These are phyloP conservation scores for Tupiocoris notatus DNA, from an alignment of 2,888 invertebrate species.

Conservation along the genomic window DNA sequence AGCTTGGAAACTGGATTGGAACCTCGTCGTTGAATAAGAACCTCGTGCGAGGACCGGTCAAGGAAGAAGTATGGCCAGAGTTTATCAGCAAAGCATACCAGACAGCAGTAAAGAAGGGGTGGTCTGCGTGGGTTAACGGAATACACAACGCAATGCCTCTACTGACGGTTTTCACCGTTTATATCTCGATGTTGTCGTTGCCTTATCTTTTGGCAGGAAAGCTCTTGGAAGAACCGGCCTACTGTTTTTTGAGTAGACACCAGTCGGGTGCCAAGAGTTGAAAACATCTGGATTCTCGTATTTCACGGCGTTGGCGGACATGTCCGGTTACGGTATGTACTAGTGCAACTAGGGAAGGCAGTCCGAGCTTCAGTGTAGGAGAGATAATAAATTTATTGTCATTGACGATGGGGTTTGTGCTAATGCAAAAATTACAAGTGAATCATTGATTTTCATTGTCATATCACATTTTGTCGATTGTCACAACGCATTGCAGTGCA, in stretches of 20 bases:
- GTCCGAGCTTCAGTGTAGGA: too few relatives aligned
- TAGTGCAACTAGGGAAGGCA: too few relatives aligned
- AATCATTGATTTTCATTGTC: too few relatives aligned
- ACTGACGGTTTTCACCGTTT: not conserved
- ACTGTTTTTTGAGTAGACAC: slow-evolving; percentile 11
- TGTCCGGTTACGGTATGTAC: not conserved
- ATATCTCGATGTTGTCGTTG: not conserved
- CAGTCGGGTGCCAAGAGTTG: not conserved
- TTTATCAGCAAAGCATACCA: slow-evolving; percentile 22
- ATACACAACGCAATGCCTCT: slow-evolving; percentile 6
- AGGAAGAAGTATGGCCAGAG: slow-evolving; percentile 11
- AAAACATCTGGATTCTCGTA: not conserved
- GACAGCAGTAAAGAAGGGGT: not conserved
- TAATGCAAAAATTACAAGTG: too few relatives aligned
- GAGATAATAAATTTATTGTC: too few relatives aligned
- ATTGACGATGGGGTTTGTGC: too few relatives aligned
- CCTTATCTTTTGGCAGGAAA: slow-evolving; percentile 34
- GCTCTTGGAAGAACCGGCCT: slow-evolving; percentile 23
- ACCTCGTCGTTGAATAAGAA: not conserved
- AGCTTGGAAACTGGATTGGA: not conserved
- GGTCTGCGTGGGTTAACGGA: slow-evolving; percentile 31
- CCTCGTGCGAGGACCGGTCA: not conserved
- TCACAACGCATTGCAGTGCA: too few relatives aligned
- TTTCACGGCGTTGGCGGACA: not conserved
- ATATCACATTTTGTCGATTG: too few relatives aligned